Evolutionary conservation across 2,797 vertebrate genomes (phyloP), one percentile per base, ranked within the genome.

Genomic region (Rhinatrema bivittatum): DNA sequence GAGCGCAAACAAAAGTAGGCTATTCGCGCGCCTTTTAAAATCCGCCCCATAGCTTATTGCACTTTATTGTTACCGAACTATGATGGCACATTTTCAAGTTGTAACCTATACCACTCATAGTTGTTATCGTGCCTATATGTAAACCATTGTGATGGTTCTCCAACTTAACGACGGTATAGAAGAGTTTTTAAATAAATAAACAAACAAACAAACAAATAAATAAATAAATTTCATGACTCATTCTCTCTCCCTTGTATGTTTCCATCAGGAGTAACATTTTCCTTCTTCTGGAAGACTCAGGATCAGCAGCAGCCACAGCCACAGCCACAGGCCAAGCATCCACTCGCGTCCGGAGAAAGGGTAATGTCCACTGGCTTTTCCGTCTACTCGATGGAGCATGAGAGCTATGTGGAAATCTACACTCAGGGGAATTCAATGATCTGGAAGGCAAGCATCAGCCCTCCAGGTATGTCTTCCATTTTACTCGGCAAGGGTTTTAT

Each of bases 251-350:
- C n/a, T 48, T 58, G n/a, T n/a, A n/a, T n/a, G 13, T 15, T 37
- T 38, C 31, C 9, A 3, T 3, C 43, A 99, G 96, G 96, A 14
- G 90, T 98, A 23, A 92, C 94, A 0, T 96, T 99, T 56, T 97
- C 96, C 5, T 99, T 99, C 54, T 99, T 99, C 80, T 99, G 96
- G 96, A 97, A 96, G 76, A 93, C 86, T 29, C 81, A 87, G 1
- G 83, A 85, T 33, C 39, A 53, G 6, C 68, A 74, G 9, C 2
- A 68, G 24, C 41, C 50, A 1, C 64, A 70, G 2, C 13, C 42
- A 3, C 51, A 37, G 10, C 68, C 74, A 6, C 2, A 65, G 21
- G 29, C 48, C 1, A 62, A 59, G 2, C 16, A 53, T 3, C 43
- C 66, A 52, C 85, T 20, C 19, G 74, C 87, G 1, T 93, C 88